Evolutionary conservation across 2,888 invertebrate genomes (phyloP), one percentile per base, ranked within the genome.

Genomic region (Vandiemenella viatica): DNA sequence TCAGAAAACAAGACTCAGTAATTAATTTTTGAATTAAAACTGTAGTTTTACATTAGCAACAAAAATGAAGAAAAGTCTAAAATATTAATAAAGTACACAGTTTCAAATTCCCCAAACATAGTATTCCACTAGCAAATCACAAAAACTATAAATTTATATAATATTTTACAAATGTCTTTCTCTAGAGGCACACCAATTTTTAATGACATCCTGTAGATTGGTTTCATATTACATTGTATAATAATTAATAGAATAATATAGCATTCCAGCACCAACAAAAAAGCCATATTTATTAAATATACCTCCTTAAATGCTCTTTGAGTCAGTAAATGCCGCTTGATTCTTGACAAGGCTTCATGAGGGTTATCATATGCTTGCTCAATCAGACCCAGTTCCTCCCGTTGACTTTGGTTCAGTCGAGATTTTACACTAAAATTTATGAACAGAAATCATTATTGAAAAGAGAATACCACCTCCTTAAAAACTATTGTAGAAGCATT

Each of bases 351-450:
- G 0, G 98, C 98, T 67, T 99, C 98, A 64, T 99, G 98, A 20
- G 98, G 98, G 70, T 99, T 99, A 65, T 99, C 98, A 61, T 99
- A 99, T 0, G 98, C 98, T 68, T 99, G 98, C 66, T 99, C 98
- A 57, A 99, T 99, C 42, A 99, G 73, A 5, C 98, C 98, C 57
- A 99, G 68, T 66, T 99, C 98, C 66, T 99, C 98, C 57, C 98
- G 75, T 67, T 99, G 98, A 59, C 95, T 96, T 68, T 99, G 98
- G 69, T 99, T 99, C 53, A 99, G 70, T 22, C 98, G 74, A 1
- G 93, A 95, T 65, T 97, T 97, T 1, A 97, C 96, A 63, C 95
- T 89, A 54, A 18, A 60, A 58, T 49, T 47, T 20, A 50, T 50
- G 22, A 52, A 52, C 2, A 13, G n/a, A 32, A n/a, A n/a, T n/a